Base-by-base conservation (phyloP, 2,888 invertebrate species). In the Agrochola macilenta region DNA sequence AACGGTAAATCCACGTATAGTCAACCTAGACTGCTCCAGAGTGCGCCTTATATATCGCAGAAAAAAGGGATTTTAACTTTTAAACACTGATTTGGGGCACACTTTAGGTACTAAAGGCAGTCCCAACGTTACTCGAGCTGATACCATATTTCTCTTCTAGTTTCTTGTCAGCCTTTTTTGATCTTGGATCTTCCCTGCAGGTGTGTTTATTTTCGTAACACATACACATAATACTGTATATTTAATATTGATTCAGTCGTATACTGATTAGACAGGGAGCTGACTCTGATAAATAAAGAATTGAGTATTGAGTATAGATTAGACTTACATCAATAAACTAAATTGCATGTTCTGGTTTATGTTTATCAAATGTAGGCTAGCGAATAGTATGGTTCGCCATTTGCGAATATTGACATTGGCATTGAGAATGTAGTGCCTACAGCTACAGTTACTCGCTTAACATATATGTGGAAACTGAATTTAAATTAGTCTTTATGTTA, bases 381-480 rank as follows among this genome's bases (percentile, higher is more conserved):
- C 63, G 17, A 57, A 58, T 58, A 69, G 26, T 63, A 26, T 61
- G 43, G 43, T 61, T 61, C 63, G 46, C 68, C 23, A 61, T 57
- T 81, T 52, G 77, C 68, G 23, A 87, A 68, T 74, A 78, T 86
- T 78, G 68, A 74, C 73, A 78, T 78, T 78, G 66, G 43, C 54
- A 78, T 74, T 83, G 70, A 71, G 30, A 69, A 68, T 57, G 35
- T 71, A 39, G 20, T 66, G 35, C 52, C 30, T 63, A 14, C 35
- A 69, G 17, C n/a, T 52, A 87, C 75, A 69, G 69, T 82, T 70
- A 83, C 54, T 79, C 68, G 54, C 57, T 74, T 69, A 69, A 61
- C 87, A 83, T 83, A 66, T 84, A 76, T 72, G 65, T 81, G 64
- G 82, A 84, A 87, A 87, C 74, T 81, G 85, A 85, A 85, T 85